Conservation (phyloP, 2,113 vertebrate species). For the Laticauda laticaudata region DNA sequence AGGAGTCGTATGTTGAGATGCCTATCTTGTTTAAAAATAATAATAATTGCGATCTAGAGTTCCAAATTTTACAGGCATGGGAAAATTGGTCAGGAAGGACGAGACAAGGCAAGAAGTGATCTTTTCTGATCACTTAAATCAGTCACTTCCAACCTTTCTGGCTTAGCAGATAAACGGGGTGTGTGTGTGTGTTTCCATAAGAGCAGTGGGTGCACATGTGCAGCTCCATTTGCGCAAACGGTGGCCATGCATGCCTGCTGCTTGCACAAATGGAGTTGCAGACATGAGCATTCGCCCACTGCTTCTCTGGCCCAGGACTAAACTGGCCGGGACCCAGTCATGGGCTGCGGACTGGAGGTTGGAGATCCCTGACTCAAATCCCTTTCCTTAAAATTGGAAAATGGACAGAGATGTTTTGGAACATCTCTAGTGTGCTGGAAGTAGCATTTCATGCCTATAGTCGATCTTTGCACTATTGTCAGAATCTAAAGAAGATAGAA, state of each 20-base stretch:
- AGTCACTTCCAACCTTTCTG: no score
- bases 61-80: not conserved
- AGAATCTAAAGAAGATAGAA: no score
- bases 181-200: no score
- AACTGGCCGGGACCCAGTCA: no score
- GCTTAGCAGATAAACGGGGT: no score
- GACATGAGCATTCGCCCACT: no score
- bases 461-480: not conserved
- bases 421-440: not conserved
- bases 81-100: not conserved
- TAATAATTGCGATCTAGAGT: not conserved
- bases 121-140: not conserved
- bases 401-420: not conserved
- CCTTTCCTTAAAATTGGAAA: not conserved
- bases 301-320: no score
- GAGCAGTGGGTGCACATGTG: no score
- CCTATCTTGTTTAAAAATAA: not conserved
- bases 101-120: not conserved
- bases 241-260: no score
- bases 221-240: no score
- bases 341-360: no score
- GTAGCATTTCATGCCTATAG: not conserved
- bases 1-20: not conserved
- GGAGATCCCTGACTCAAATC: not conserved
- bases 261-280: no score